These are phyloP conservation scores for Mesembrinibis cayennensis DNA, from an alignment of 2,113 vertebrate genomes.

Conservation along the genomic window DNA sequence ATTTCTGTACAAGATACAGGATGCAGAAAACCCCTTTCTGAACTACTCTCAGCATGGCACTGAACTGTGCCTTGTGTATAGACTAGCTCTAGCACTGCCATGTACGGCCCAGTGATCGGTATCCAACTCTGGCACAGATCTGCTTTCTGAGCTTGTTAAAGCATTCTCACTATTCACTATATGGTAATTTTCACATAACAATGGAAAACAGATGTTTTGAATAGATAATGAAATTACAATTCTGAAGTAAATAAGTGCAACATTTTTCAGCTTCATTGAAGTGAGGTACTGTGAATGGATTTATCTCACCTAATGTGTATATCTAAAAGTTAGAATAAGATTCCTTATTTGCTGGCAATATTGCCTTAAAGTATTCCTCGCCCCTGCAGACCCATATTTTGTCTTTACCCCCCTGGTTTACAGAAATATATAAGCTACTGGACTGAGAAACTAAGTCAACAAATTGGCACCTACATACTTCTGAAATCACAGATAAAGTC, in stretches of 20 bases:
- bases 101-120: neutral
- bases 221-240: neutral
- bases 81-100: neutral
- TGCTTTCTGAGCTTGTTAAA: neutral
- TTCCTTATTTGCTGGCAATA: neutral
- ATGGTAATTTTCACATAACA: neutral
- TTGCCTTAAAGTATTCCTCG: neutral
- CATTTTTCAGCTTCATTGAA: neutral
- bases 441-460: neutral
- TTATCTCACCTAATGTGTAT: neutral
- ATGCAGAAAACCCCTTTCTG: neutral
- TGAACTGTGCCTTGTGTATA: neutral
- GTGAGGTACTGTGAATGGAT: neutral
- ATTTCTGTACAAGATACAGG: neutral
- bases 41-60: neutral
- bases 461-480: neutral
- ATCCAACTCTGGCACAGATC: neutral
- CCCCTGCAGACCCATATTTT: neutral
- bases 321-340: neutral
- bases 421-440: neutral
- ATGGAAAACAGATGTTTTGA: slow-evolving; percentile 6
- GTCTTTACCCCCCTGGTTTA: neutral
- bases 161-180: neutral
- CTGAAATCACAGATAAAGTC: neutral
- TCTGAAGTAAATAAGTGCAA: slow-evolving; percentile 4